Base-by-base conservation (phyloP, 2,797 vertebrate genomes). In the Acomys russatus region DNA sequence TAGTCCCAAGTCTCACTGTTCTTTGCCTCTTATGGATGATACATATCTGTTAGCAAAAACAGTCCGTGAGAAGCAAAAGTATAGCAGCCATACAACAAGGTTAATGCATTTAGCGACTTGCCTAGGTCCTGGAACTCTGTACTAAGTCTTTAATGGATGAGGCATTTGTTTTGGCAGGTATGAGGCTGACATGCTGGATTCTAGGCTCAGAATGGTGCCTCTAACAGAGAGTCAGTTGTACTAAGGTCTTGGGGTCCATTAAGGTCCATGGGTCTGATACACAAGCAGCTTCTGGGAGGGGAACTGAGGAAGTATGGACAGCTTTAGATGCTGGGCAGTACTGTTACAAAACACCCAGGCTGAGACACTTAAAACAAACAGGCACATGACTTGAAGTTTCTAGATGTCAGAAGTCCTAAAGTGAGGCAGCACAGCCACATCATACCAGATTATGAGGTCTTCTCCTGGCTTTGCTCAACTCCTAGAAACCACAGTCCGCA, bases 361-460 rank as follows among this genome's bases (percentile, higher is more conserved):
- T 6, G 1, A 10, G 35, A 20, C 3, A 23, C 63, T 82, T 73
- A 84, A 22, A 59, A 35, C 20, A 78, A 12, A 11, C 7, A 35
- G 20, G 15, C 23, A 20, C 6, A 1, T 33, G 5, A 6, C 23
- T 93, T 61, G 12, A 30, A 0, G 30, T 33, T 30, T 83, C 51
- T 64, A 63, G 12, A 2, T 8, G 68, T 23, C 38, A 35, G 85
- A 23, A n/a, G 33, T 64, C 63, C 30, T 83, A 6, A 49, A 63
- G 20, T 4, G 10, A n/a, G 44, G 33, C 0, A 0, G 30, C 10
- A 74, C 10, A 25, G 12, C 38, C 20, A 2, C 2, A 1, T 44
- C n/a, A 73, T 74, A 3, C 9, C 10, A 0, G 10, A 12, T 23
- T 30, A 30, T 12, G 2, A 44, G 25, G 8, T 4, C 2, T 0